phyloP scores from a whole-genome alignment of 2,888 invertebrate species.

The Rotaria sp. region DNA sequence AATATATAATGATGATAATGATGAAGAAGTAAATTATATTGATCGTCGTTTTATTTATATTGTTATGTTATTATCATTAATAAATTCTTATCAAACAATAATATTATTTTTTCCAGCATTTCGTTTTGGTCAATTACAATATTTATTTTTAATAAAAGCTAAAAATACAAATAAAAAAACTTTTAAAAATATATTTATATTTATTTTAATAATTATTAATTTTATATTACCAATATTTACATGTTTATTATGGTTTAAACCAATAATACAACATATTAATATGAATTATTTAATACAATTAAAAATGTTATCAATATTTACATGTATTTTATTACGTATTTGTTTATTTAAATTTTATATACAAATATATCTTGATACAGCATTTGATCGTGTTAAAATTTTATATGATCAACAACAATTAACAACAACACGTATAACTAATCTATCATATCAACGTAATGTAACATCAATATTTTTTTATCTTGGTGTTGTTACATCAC shows the following conservation, averaged over 20 bases:
- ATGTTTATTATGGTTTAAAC: conserved; percentile 27
- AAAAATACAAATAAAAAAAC: neutral
- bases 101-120: conserved; percentile 20
- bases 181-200: neutral
- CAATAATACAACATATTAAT: neutral
- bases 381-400: conserved; percentile 10
- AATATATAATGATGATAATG: neutral
- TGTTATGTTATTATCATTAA: neutral
- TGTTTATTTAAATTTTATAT: conserved; percentile 8
- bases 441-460: conserved; percentile 6
- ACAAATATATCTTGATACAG: conserved; percentile 16
- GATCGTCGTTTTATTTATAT: conserved; percentile 20
- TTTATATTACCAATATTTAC: conserved; percentile 7
- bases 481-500: conserved; percentile 9
- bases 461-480: conserved; percentile 22
- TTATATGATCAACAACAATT: conserved; percentile 8
- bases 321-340: neutral
- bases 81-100: neutral
- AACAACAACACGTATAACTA: neutral
- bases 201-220: neutral
- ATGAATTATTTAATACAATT: neutral
- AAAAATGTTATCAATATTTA: neutral
- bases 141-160: neutral
- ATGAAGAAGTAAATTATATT: neutral
- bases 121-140: conserved; percentile 29